Percentiles rank a stretch among this genome's conserved stretches.
phyloP scores from a whole-genome alignment of 2,888 invertebrate genomes.

The Chromoteleia sp. region DNA sequence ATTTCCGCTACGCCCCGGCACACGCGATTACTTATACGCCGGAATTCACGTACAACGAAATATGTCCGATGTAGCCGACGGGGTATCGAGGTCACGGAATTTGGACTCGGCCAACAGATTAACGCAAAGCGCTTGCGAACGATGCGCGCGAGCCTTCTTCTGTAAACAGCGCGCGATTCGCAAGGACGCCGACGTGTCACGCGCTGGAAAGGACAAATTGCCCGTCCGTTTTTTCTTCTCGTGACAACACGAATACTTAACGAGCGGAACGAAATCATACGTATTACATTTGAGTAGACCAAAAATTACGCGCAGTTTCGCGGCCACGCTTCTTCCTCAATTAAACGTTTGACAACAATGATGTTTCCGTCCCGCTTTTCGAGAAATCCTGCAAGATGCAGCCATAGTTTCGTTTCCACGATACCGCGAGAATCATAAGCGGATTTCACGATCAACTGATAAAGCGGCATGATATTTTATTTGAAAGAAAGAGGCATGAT shows the following conservation, averaged over 20 bases:
- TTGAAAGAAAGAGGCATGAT: no score
- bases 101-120: not conserved
- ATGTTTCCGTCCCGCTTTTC: slow-evolving; percentile 27
- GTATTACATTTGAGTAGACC: slow-evolving; percentile 27
- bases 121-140: not conserved
- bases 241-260: slow-evolving; percentile 25
- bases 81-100: not conserved
- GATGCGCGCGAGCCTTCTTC: no score
- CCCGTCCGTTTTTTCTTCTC: not conserved
- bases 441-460: slow-evolving; percentile 3
- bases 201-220: slow-evolving; percentile 3
- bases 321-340: not conserved
- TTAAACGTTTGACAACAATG: slow-evolving; percentile 16
- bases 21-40: slow-evolving; percentile 48
- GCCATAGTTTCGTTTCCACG: slow-evolving; percentile 1
- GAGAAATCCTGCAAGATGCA: not conserved
- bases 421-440: not conserved
- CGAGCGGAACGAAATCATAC: slow-evolving; percentile 43
- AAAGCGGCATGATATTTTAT: slow-evolving; percentile 1
- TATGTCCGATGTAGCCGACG: slow-evolving; percentile 17
- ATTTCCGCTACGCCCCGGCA: slow-evolving; percentile 28
- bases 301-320: slow-evolving; percentile 38
- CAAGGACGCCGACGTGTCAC: not conserved
- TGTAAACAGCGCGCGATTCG: no score
- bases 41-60: slow-evolving; percentile 39